Evolutionary conservation across 2,113 vertebrate species (phyloP).

Genomic region (Myanophis thanlyinensis): DNA sequence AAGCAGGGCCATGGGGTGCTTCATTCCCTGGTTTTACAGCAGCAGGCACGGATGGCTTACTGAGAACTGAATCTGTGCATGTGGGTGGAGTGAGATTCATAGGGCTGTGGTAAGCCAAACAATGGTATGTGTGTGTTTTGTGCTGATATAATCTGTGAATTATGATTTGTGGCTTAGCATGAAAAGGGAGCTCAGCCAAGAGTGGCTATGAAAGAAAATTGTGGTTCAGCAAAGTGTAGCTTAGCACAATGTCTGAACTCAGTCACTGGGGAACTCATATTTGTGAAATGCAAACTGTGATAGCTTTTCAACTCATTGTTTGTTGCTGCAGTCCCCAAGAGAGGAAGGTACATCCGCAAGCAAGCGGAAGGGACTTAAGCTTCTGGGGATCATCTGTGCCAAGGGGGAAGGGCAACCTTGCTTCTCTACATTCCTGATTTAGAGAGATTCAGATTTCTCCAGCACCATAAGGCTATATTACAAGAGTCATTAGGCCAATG

Average conservation of each 20-base stretch:
- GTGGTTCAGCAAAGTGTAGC: not conserved
- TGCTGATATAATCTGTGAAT: not conserved
- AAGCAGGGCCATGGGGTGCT: not conserved
- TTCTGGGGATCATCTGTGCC: not conserved
- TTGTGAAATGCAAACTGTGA: not conserved
- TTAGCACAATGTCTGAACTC: not conserved
- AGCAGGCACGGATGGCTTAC: not conserved
- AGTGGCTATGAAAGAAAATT: not conserved
- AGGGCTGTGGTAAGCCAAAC: not conserved
- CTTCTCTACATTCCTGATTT: not conserved
- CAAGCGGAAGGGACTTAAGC: not conserved
- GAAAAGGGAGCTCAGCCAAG: not conserved
- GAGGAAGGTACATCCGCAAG: not conserved
- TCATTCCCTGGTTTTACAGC: not conserved
- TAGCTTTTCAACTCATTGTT: not conserved
- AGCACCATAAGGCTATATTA: not conserved
- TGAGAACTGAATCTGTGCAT: not conserved
- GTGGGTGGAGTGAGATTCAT: not conserved
- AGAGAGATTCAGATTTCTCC: not conserved
- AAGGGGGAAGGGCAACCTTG: not conserved
- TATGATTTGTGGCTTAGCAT: not conserved
- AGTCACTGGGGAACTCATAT: not conserved
- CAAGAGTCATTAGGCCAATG: not conserved
- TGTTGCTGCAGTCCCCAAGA: not conserved
- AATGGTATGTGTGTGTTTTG: not conserved